Base-by-base conservation (phyloP, 2,113 vertebrate species). In the Catharus bicknelli region DNA sequence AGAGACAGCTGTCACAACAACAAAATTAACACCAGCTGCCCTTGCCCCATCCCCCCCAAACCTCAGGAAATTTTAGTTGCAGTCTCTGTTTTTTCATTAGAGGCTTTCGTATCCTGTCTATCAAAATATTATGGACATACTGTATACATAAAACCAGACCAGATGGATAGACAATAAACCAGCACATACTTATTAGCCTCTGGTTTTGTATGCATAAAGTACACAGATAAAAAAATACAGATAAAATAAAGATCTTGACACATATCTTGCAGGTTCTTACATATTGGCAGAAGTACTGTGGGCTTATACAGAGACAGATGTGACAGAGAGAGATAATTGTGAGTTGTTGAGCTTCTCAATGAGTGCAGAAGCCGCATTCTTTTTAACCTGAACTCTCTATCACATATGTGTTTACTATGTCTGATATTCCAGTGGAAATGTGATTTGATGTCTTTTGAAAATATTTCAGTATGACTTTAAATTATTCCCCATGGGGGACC, bases 361-460 rank as follows among this genome's bases (percentile, higher is more conserved):
- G 26, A 75, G 45, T 27, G 42, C 34, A 74, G 66, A 72, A 86
- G 62, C 47, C 72, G n/a, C 45, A 84, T 30, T 38, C 55, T 53
- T 73, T 76, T 68, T 26, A 95, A 95, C 64, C 53, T 79, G 50
- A 82, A 75, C 54, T 96, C 78, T 88, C 34, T 72, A 78, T 75
- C 86, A 79, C 86, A 68, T 53, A 27, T 10, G 7, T 15, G 3
- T 87, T 93, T 92, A 58, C 61, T 66, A 51, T 7, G 27, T 73
- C 75, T 90, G 75, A 80, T 90, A 95, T 61, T 81, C 50, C 75
- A 76, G 36, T 40, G 47, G 58, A 93, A 94, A 88, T 83, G 51
- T 74, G 78, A 95, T 83, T 77, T 87, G 51, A 90, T 50, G 66
- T 48, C 86, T 95, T 91, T 59, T 85, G 87, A 95, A 97, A 91